Conservation (phyloP, 2,888 invertebrate genomes). For the Ischnus inquisitorius region DNA sequence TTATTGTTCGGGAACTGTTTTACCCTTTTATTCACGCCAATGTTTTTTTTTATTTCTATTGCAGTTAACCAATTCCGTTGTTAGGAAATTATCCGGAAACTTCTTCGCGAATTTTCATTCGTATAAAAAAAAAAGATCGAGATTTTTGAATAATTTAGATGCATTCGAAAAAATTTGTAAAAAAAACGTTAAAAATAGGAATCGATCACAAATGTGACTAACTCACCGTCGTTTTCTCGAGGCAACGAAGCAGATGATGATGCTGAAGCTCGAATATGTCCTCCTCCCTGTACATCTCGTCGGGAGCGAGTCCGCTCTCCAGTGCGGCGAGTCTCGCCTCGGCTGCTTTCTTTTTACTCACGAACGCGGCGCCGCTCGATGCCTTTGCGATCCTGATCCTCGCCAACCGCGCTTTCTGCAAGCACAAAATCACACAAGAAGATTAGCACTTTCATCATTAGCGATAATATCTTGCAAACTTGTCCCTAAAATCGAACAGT, state of each 20-base stretch:
- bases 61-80: no score
- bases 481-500: neutral
- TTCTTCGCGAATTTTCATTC: no score
- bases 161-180: no score
- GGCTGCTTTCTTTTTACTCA: constrained; percentile 99
- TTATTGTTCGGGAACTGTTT: neutral
- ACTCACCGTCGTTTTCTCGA: constrained; percentile 98
- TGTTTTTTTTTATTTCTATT: no score
- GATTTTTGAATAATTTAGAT: no score
- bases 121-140: no score
- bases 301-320: constrained; percentile 96
- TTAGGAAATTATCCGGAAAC: no score
- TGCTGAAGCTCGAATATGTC: constrained; percentile 99
- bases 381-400: constrained; percentile 99
- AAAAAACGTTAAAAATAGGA: neutral
- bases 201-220: neutral
- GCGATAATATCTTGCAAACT: neutral
- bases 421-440: constrained; percentile 78
- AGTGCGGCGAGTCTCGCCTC: constrained; percentile 97
- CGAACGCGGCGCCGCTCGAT: constrained; percentile 99
- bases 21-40: neutral
- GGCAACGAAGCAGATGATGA: constrained; percentile 98
- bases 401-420: constrained; percentile 99
- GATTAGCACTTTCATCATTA: constrained; percentile 40
- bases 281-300: constrained; percentile 95